Evolutionary conservation across 2,888 invertebrate species (phyloP).

Genomic region (Mylabris sibirica): DNA sequence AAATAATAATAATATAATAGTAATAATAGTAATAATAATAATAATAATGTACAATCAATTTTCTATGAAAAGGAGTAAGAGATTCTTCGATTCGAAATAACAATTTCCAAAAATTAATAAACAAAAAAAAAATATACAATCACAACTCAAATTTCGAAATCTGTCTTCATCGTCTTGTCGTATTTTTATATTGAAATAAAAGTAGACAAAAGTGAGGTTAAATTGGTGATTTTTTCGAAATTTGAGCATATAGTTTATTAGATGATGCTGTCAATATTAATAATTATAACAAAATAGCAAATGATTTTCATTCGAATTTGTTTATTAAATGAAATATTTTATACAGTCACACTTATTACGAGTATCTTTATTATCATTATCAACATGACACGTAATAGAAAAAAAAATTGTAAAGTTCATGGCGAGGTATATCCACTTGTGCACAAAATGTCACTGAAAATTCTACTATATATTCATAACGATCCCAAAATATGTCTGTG

Average conservation of each 20-base stretch:
- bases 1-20: too few species aligned
- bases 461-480: neutral
- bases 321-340: constrained; percentile 29
- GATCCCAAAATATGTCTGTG: neutral
- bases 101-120: neutral
- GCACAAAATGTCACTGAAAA: constrained; percentile 10
- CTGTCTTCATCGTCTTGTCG: neutral
- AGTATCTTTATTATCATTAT: constrained; percentile 28
- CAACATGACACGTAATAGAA: constrained; percentile 31
- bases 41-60: constrained; percentile 3
- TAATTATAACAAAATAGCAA: constrained; percentile 26
- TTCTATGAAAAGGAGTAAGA: constrained; percentile 7
- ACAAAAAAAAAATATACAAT: neutral
- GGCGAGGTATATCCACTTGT: constrained; percentile 45
- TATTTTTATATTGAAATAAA: constrained; percentile 4
- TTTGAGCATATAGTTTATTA: neutral
- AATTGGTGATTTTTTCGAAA: neutral
- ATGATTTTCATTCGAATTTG: constrained; percentile 31
- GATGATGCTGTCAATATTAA: neutral
- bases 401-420: constrained; percentile 36
- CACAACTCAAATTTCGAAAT: constrained; percentile 7
- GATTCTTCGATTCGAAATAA: constrained; percentile 14
- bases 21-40: neutral
- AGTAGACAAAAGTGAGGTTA: neutral
- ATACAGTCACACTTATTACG: constrained; percentile 35